Base-by-base conservation (phyloP, 2,888 invertebrate genomes). In the Meliscaeva auricollis region DNA sequence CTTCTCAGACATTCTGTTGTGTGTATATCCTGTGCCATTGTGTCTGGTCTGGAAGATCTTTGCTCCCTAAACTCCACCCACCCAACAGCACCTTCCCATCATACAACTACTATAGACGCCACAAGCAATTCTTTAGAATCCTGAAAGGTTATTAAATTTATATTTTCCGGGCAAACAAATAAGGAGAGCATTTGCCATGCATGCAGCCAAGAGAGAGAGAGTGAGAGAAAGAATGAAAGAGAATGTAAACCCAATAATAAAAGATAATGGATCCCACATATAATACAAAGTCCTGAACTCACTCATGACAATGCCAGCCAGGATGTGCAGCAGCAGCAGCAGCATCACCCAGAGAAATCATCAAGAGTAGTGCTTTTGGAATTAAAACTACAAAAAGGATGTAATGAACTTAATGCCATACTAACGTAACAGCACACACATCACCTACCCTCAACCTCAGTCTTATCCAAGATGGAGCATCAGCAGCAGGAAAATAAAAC, bases 81-180 rank as follows among this genome's bases (percentile, higher is more conserved):
- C 26, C 5, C 44, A n/a, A n/a, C n/a, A n/a, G n/a, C n/a, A n/a
- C n/a, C n/a, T n/a, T n/a, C n/a, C n/a, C n/a, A n/a, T n/a, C n/a
- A n/a, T n/a, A n/a, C n/a, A n/a, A 11, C n/a, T n/a, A 62, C 64
- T n/a, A n/a, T n/a, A n/a, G n/a, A 35, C 48, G 35, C 48, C 66
- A 35, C 35, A 48, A 66, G 50, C 66, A 66, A 66, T 66, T 66
- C 66, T 50, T 62, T 62, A 15, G 17, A 54, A 50, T 69, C 56
- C 76, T 73, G 60, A 73, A 81, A 85, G 85, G 75, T 85, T 85
- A 85, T 81, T 85, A 85, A 85, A 85, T 81, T 84, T 85, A 77
- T 81, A 85, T 81, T 76, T 85, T 81, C 81, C 85, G 76, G 80
- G 30, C 73, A 85, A 81, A 81, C 72, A 81, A 76, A 85, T 64